Evolutionary conservation across 1,140 invertebrate genomes (phyloP).

Genomic region (Sycophila sp.): DNA sequence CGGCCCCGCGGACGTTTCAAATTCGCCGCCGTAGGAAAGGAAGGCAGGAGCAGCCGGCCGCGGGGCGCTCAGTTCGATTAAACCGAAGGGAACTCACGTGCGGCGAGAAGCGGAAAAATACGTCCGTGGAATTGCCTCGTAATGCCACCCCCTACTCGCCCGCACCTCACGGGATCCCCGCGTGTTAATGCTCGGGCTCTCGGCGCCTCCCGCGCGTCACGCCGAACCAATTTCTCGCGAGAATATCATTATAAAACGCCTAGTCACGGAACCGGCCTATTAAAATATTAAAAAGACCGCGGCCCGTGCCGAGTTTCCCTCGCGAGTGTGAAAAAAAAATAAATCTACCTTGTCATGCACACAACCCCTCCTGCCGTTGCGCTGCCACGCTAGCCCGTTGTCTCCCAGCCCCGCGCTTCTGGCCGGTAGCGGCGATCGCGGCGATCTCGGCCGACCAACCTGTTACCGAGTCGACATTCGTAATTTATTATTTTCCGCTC

Average conservation of each 20-base stretch:
- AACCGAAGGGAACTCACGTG: conserved; percentile 28
- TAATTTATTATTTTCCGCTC: background rate
- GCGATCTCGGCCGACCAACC: background rate
- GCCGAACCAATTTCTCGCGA: conserved; percentile 60
- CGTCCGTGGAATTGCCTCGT: conserved; percentile 34
- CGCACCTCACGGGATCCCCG: conserved; percentile 17
- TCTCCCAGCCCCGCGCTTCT: background rate
- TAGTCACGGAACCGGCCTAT: conserved; percentile 64
- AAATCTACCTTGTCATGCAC: conserved; percentile 67
- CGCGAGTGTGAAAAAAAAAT: conserved; percentile 63
- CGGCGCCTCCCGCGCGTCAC: conserved; percentile 50
- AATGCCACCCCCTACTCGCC: conserved; percentile 26
- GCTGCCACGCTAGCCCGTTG: background rate
- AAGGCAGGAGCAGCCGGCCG: too few species aligned
- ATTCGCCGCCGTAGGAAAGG: background rate
- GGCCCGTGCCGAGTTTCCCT: conserved; percentile 43
- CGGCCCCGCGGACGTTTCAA: too few species aligned
- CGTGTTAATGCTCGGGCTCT: conserved; percentile 34
- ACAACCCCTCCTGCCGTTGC: conserved; percentile 49
- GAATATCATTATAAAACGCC: conserved; percentile 67
- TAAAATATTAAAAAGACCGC: conserved; percentile 67
- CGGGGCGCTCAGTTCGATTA: conserved; percentile 31
- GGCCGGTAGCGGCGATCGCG: background rate
- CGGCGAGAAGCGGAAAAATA: conserved; percentile 33
- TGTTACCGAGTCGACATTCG: background rate